These are phyloP conservation scores for Sitobion miscanthi DNA, from an alignment of 1,140 invertebrate species.

Conservation along the genomic window DNA sequence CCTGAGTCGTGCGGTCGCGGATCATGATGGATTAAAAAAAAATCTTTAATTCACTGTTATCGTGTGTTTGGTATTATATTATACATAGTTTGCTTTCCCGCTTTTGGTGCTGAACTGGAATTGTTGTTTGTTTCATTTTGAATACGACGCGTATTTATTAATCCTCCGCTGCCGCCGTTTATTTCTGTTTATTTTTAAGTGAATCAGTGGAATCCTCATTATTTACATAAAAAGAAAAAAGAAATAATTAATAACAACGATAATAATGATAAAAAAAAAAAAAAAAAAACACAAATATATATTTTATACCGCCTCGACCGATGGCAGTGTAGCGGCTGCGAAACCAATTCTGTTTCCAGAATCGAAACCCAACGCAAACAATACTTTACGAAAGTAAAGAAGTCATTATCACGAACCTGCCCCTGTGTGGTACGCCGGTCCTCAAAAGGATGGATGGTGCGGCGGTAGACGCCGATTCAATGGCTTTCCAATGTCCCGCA, in stretches of 20 bases:
- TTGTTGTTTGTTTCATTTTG: background rate
- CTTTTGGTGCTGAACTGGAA: background rate
- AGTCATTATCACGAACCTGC: constrained; percentile 8
- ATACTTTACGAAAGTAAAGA: constrained; percentile 1
- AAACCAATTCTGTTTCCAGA: background rate
- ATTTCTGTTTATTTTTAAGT: constrained; percentile 6
- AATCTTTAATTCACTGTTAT: background rate
- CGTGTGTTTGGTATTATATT: background rate
- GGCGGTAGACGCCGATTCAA: background rate
- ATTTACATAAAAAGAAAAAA: background rate
- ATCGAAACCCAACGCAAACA: background rate
- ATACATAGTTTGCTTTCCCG: background rate
- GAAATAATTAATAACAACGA: background rate
- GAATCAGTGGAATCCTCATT: background rate
- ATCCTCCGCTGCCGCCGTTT: background rate
- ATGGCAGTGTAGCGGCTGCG: background rate
- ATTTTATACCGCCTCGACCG: background rate
- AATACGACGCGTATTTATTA: background rate
- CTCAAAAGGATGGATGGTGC: background rate
- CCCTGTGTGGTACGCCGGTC: background rate
- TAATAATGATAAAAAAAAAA: background rate
- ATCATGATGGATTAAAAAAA: background rate
- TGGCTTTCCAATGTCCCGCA: constrained; percentile 1
- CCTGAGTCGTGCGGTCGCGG: background rate
- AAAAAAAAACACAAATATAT: background rate